A percentile compares a stretch with the other conserved stretches of the same genome.
Evolutionary conservation across 2,797 vertebrate genomes (phyloP).

Genomic region (Xerus rutilus): DNA sequence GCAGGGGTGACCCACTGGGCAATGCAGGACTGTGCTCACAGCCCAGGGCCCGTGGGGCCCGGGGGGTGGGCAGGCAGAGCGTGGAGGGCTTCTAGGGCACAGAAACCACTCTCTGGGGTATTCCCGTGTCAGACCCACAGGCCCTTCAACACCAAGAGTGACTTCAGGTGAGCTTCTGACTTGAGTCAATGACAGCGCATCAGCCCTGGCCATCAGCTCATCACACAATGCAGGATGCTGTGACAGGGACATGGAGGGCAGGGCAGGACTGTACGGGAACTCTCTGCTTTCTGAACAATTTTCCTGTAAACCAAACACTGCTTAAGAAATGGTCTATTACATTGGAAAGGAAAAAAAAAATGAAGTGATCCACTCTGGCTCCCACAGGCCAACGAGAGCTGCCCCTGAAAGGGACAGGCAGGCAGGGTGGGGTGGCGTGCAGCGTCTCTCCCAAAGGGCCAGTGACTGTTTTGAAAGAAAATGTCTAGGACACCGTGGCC

Average conservation of each 20-base stretch:
- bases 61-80: too few species aligned
- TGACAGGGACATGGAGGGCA: rapidly evolving
- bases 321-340: not conserved
- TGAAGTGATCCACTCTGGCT: not conserved
- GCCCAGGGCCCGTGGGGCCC: too few species aligned
- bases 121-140: not conserved
- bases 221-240: rapidly evolving
- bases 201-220: rapidly evolving
- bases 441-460: not conserved
- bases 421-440: not conserved
- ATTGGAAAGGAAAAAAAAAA: not conserved
- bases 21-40: too few species aligned
- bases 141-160: too few species aligned
- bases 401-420: not conserved
- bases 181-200: not conserved
- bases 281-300: not conserved
- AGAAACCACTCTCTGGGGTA: not conserved
- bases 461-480: not conserved
- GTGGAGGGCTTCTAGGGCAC: not conserved
- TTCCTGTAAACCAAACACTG: not conserved
- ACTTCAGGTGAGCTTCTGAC: not conserved
- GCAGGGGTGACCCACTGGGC: too few species aligned
- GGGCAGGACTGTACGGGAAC: not conserved
- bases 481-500: too few species aligned
- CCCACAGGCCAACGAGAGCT: not conserved